phyloP scores from a whole-genome alignment of 2,797 vertebrate genomes.

The Oophaga sylvatica region DNA sequence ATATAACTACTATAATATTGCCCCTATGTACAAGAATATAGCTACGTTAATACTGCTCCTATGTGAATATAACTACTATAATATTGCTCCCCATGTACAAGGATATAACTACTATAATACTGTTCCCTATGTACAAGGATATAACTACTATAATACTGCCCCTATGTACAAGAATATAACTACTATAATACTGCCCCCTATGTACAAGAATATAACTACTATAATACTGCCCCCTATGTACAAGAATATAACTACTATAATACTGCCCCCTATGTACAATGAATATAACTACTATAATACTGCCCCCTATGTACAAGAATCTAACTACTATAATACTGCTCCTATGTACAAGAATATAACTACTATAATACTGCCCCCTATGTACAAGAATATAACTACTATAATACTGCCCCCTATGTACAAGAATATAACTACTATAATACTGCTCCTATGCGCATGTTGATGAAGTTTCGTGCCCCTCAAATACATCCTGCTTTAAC shows the following conservation, averaged over 20 bases:
- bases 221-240: not conserved
- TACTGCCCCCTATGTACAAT: too few relatives aligned
- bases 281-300: not conserved
- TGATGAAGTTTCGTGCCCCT: too few relatives aligned
- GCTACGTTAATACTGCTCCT: too few relatives aligned
- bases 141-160: not conserved
- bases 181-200: too few relatives aligned
- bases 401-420: too few relatives aligned
- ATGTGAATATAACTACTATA: slow-evolving; percentile 1
- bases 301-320: not conserved
- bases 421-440: slow-evolving; percentile 9
- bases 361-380: not conserved
- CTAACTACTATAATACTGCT: too few relatives aligned
- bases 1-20: not conserved
- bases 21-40: not conserved
- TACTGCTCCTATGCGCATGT: not conserved
- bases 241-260: not conserved
- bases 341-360: too few relatives aligned
- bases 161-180: not conserved
- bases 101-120: not conserved
- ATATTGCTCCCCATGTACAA: not conserved
- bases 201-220: not conserved
- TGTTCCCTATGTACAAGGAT: too few relatives aligned
- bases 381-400: not conserved
- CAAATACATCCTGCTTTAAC: too few relatives aligned